Evolutionary conservation across 1,140 invertebrate genomes (phyloP).

Genomic region (Kradibia gibbosae): DNA sequence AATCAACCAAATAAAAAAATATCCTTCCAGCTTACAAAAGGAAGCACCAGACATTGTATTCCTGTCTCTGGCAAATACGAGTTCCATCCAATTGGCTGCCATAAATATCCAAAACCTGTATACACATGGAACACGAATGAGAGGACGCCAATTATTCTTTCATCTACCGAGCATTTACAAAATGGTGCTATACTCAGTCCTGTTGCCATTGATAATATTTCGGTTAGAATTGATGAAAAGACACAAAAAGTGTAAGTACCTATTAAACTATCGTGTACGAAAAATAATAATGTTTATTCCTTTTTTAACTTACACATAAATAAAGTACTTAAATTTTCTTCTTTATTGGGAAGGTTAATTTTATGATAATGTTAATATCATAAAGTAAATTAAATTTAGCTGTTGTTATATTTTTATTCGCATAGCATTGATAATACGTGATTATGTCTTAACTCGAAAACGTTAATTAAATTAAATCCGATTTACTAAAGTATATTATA

Average conservation of each 20-base stretch:
- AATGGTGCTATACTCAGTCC: constrained; percentile 61
- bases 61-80: constrained; percentile 80
- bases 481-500: too few species aligned
- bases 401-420: too few species aligned
- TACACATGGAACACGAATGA: constrained; percentile 68
- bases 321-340: too few species aligned
- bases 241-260: constrained; percentile 56
- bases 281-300: too few species aligned
- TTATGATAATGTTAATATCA: too few species aligned
- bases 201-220: constrained; percentile 55
- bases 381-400: too few species aligned
- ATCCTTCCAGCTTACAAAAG: constrained; percentile 67
- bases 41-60: constrained; percentile 79
- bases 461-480: too few species aligned
- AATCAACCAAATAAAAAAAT: constrained; percentile 60
- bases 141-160: constrained; percentile 62
- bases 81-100: constrained; percentile 86
- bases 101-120: constrained; percentile 79
- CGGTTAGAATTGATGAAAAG: constrained; percentile 61
- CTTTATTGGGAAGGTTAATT: too few species aligned
- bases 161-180: constrained; percentile 65
- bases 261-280: constrained; percentile 6
- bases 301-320: too few species aligned
- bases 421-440: too few species aligned
- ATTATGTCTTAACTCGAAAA: too few species aligned